Base-by-base conservation (phyloP, 37 sponge, comb jelly and placozoan species). In the Oscarella lobularis region DNA sequence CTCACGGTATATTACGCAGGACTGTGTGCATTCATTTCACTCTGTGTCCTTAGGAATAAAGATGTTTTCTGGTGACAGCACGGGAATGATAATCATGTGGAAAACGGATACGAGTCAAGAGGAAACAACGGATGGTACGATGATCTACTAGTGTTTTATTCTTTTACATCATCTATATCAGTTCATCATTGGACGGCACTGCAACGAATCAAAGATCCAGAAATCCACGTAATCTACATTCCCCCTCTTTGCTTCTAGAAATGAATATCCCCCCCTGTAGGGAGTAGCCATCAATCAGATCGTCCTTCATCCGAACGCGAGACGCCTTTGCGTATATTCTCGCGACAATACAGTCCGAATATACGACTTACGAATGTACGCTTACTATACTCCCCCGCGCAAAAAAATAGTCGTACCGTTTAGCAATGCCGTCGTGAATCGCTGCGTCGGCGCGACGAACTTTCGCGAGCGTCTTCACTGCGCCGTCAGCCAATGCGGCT, bases 1-100 rank as follows among this genome's bases (percentile, higher is more conserved):
- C 6, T 0, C 35, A 70, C 9, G 73, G 73, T 70, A 70, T 48
- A 27, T 48, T 9, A 48, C 14, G 9, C 20, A 20, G 9, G 60
- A 27, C 14, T 48, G 60, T 48, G 60, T 48, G 60, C 20, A 20
- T 48, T 9, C 20, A 20, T 35, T 9, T 31, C 14, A 27, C 20
- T 35, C 14, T 31, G 73, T 70, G 35, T 70, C 35, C 36, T 32
- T 29, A 2, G 72, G 66, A 4, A 35, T n/a, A n/a, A 5, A 38
- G 39, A 39, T 91, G 74, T 85, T 81, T 55, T 67, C 86, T 33
- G 89, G 81, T 31, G 90, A 88, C 74, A 85, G 90, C 72, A 69
- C 38, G 36, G 89, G 92, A 9, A 38, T 33, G 20, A 36, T 87
- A 38, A 38, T 79, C 31, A 69, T 79, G 74, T 90, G 92, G 92